Evolutionary conservation across 2,797 vertebrate genomes (phyloP).

Genomic region (Aeoliscus strigatus): DNA sequence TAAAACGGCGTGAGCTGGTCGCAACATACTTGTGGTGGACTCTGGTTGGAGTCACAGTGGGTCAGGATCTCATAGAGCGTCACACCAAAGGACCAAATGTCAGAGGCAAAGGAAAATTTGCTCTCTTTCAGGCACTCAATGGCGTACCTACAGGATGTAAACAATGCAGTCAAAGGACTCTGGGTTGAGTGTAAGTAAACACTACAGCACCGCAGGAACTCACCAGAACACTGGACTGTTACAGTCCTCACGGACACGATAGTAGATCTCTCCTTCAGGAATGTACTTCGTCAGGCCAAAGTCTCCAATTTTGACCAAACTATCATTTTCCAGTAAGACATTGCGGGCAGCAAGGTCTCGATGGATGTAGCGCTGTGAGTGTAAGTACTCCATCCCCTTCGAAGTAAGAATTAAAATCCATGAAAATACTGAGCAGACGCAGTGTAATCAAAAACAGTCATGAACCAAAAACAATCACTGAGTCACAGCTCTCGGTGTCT

Average conservation of each 20-base stretch:
- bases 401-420: slow-evolving; percentile 1
- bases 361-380: slow-evolving; percentile 84
- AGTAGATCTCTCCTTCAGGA: slow-evolving; percentile 85
- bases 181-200: neutral
- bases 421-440: neutral
- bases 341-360: slow-evolving; percentile 90
- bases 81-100: slow-evolving; percentile 93
- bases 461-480: too few species aligned
- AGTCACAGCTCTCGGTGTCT: too few species aligned
- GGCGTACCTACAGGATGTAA: slow-evolving; percentile 79
- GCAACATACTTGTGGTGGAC: slow-evolving; percentile 68
- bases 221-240: slow-evolving; percentile 94
- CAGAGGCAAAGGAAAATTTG: slow-evolving; percentile 90
- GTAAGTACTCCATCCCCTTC: slow-evolving; percentile 94
- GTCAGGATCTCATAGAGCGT: slow-evolving; percentile 92
- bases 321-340: slow-evolving; percentile 85
- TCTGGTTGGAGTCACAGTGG: slow-evolving; percentile 75
- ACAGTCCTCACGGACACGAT: slow-evolving; percentile 84
- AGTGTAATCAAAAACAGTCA: neutral
- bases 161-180: slow-evolving; percentile 3
- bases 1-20: too few species aligned
- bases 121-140: slow-evolving; percentile 88
- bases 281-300: slow-evolving; percentile 91
- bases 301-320: slow-evolving; percentile 89
- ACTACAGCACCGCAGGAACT: slow-evolving; percentile 21